Evolutionary conservation across 2,113 vertebrate species (phyloP).

Genomic region (Tetrao urogallus): DNA sequence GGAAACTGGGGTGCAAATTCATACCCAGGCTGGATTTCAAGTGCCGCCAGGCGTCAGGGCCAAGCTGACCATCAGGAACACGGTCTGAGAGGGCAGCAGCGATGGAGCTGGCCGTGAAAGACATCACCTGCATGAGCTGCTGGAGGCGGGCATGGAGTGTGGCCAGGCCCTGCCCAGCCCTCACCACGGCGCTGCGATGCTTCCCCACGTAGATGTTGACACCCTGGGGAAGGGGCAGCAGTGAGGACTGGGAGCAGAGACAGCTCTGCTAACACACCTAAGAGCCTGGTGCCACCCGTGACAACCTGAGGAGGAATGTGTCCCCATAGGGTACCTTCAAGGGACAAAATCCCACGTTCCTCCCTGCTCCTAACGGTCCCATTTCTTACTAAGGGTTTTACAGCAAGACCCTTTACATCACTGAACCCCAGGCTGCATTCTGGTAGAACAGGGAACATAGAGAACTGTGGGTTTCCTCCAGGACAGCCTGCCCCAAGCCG

Average conservation of each 20-base stretch:
- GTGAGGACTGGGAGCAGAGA: background rate
- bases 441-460: too few species aligned
- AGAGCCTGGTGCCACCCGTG: background rate
- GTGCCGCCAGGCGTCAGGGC: conserved; percentile 85
- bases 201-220: conserved; percentile 84
- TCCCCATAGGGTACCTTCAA: background rate
- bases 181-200: conserved; percentile 83
- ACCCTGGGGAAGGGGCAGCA: conserved; percentile 70
- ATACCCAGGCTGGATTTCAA: conserved; percentile 95
- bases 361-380: background rate
- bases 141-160: conserved; percentile 74
- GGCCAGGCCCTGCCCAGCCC: conserved; percentile 58
- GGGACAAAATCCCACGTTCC: background rate
- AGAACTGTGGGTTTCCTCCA: background rate
- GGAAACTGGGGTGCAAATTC: fast-evolving
- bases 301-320: too few species aligned
- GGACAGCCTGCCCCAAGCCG: background rate
- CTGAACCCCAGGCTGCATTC: background rate
- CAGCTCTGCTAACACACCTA: fast-evolving
- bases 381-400: background rate
- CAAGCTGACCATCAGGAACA: conserved; percentile 79
- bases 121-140: conserved; percentile 86
- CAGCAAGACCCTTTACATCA: background rate
- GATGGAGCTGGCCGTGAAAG: conserved; percentile 87
- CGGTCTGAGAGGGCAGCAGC: conserved; percentile 85